Evolutionary conservation across 1,140 invertebrate genomes (phyloP).

Genomic region (Oreohelix idahoensis): DNA sequence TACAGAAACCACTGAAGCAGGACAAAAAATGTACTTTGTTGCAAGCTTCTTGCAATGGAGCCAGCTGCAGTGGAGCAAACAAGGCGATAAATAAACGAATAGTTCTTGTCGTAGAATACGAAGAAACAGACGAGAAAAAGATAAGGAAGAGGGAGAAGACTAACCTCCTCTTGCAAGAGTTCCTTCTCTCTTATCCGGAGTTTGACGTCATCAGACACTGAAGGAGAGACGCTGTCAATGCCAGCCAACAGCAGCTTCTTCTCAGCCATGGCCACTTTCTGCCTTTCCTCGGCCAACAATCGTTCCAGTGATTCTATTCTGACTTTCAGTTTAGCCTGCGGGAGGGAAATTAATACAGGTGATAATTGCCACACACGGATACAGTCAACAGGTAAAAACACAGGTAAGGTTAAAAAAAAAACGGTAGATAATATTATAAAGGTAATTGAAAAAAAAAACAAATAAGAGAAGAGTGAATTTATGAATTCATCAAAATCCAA

Average conservation of each 20-base stretch:
- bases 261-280: slow-evolving; percentile 61
- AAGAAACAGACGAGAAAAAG: not conserved
- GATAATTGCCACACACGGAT: no score
- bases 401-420: no score
- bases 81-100: not conserved
- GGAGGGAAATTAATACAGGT: not conserved
- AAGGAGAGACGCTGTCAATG: slow-evolving; percentile 56
- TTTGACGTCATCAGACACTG: slow-evolving; percentile 67
- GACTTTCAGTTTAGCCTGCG: slow-evolving; percentile 64
- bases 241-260: slow-evolving; percentile 59
- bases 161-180: slow-evolving; percentile 63
- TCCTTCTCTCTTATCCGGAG: slow-evolving; percentile 64
- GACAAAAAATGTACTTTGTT: no score
- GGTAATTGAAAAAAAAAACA: no score
- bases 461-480: no score
- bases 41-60: no score
- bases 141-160: not conserved
- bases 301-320: slow-evolving; percentile 66
- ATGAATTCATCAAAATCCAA: no score
- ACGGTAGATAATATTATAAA: no score
- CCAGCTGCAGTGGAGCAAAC: no score
- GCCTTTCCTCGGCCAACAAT: slow-evolving; percentile 67
- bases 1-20: no score
- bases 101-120: not conserved
- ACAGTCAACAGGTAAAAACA: no score